Base-by-base conservation (phyloP, 2,888 invertebrate species). In the Drepanosiphum platanoidis region DNA sequence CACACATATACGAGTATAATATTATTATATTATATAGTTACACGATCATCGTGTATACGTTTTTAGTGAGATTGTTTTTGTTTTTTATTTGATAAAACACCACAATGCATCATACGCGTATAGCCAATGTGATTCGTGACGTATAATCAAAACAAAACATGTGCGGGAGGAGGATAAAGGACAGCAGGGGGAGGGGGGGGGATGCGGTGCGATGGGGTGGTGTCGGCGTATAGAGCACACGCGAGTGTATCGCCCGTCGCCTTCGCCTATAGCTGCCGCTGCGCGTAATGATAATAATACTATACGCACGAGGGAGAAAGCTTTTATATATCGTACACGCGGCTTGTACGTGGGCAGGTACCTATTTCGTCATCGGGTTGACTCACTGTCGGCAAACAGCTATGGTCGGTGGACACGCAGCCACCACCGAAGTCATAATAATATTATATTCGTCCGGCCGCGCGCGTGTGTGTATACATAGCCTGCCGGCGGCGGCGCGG, bases 11-110 rank as follows among this genome's bases (percentile, higher is more conserved):
- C n/a, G 27, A n/a, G n/a, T n/a, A n/a, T n/a, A n/a, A n/a, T n/a
- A n/a, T n/a, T n/a, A n/a, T n/a, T n/a, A n/a, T n/a, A n/a, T n/a
- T n/a, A n/a, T n/a, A n/a, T n/a, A n/a, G n/a, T n/a, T n/a, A n/a
- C n/a, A n/a, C n/a, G n/a, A n/a, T n/a, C n/a, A n/a, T n/a, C n/a
- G n/a, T n/a, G n/a, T 27, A 8, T n/a, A 27, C 36, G 77, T 66
- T 83, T 74, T 83, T 83, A 72, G 72, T 34, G 82, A 83, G 82
- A 83, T 83, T 74, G 46, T 72, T 74, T 74, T 82, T 72, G 68
- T 64, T 34, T 80, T 68, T 80, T 68, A 52, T 68, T n/a, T 71
- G 71, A 81, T 72, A 81, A 72, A 81, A 52, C 81, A 30, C 30
- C 39, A 32, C 80, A 39, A 81, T 72, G 58, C 81, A 71, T 72